phyloP scores from a whole-genome alignment of 2,113 vertebrate species.

The Hassar affinis region DNA sequence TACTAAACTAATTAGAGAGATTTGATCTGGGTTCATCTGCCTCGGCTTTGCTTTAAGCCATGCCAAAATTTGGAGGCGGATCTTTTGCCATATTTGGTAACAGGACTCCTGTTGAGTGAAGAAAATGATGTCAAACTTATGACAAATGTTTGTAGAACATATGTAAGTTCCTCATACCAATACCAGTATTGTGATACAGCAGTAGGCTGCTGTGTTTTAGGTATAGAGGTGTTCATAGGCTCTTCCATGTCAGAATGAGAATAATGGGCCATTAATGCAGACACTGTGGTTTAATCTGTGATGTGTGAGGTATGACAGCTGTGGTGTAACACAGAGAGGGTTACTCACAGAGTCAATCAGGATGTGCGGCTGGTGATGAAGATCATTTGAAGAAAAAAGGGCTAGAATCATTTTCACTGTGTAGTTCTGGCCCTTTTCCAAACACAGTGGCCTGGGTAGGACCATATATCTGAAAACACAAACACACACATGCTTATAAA shows the following conservation, averaged over 20 bases:
- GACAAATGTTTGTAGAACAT: not conserved
- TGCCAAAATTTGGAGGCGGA: too few relatives aligned
- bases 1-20: not conserved
- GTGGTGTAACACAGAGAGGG: not conserved
- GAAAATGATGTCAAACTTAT: not conserved
- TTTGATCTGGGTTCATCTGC: too few relatives aligned
- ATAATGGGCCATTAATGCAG: not conserved
- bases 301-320: not conserved
- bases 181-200: not conserved
- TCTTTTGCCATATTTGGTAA: not conserved
- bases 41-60: too few relatives aligned
- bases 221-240: not conserved
- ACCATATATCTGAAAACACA: conserved; percentile 77
- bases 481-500: conserved; percentile 25
- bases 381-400: conserved; percentile 75
- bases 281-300: not conserved
- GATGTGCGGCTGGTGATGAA: conserved; percentile 82
- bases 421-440: conserved; percentile 90
- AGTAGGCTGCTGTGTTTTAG: not conserved
- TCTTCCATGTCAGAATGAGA: not conserved
- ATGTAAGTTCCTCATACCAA: not conserved
- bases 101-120: not conserved
- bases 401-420: conserved; percentile 82
- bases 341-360: conserved; percentile 90
- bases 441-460: conserved; percentile 83